A percentile compares a stretch with the other conserved stretches of the same genome.
Conservation (phyloP, 2,888 invertebrate species). For the Corbicula japonica region DNA sequence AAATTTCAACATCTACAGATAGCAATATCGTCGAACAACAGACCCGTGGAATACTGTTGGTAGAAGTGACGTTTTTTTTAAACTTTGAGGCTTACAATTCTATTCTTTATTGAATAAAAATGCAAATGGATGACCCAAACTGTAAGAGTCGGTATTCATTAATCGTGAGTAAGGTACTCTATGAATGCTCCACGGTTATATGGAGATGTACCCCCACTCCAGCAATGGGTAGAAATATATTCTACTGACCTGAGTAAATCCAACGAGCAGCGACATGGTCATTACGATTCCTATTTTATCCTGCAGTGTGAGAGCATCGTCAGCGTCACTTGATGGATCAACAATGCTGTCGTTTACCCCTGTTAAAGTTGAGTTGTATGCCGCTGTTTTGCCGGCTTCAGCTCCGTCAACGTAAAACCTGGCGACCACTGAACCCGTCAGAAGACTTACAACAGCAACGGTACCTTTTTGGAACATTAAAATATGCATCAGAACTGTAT, state of each 20-base stretch:
- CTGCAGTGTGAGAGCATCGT: constrained; percentile 23
- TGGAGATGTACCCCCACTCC: too few relatives aligned
- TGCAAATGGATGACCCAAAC: too few relatives aligned
- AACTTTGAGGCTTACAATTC: too few relatives aligned
- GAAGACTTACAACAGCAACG: constrained; percentile 84
- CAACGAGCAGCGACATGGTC: constrained; percentile 57
- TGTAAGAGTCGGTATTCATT: too few relatives aligned
- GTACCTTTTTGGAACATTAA: constrained; percentile 75
- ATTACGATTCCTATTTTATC: constrained; percentile 58
- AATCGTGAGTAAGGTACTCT: too few relatives aligned
- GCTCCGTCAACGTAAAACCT: constrained; percentile 43
- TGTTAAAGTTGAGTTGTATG: not conserved
- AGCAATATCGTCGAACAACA: too few relatives aligned
- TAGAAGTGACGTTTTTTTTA: too few relatives aligned
- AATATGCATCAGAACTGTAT: not conserved
- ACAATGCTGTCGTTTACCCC: constrained; percentile 14
- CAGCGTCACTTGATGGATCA: constrained; percentile 4
- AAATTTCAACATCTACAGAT: too few relatives aligned
- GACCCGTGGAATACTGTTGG: too few relatives aligned
- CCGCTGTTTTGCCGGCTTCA: not conserved
- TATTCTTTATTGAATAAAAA: too few relatives aligned
- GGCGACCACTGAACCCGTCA: constrained; percentile 80
- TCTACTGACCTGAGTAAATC: constrained; percentile 54
- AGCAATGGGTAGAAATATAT: too few relatives aligned
- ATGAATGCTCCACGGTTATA: too few relatives aligned